phyloP scores from a whole-genome alignment of 2,797 vertebrate species.

The Hephaestus fuliginosus region DNA sequence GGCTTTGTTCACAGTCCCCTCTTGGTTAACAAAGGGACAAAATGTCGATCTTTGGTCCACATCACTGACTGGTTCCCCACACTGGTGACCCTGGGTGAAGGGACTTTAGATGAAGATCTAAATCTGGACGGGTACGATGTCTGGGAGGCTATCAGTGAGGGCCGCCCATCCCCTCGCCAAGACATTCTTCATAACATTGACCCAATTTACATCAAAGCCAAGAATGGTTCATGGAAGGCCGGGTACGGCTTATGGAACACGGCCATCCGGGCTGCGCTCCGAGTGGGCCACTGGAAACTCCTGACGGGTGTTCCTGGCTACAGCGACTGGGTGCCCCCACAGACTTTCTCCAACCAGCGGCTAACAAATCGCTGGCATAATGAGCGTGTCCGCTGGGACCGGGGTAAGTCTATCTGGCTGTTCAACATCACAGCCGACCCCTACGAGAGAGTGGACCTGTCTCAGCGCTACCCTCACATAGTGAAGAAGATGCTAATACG shows the following conservation, averaged over 20 bases:
- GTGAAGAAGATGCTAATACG: constrained; percentile 93
- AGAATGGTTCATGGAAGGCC: constrained; percentile 94
- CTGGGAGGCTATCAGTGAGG: constrained; percentile 98
- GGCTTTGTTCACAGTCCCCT: constrained; percentile 97
- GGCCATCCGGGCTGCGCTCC: constrained; percentile 92
- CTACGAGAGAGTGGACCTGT: constrained; percentile 94
- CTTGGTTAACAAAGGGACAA: constrained; percentile 90
- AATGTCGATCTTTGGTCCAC: constrained; percentile 93
- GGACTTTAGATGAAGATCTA: constrained; percentile 92
- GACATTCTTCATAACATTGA: constrained; percentile 99
- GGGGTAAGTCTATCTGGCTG: constrained; percentile 95
- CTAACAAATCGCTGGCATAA: constrained; percentile 93
- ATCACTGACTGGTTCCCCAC: constrained; percentile 99
- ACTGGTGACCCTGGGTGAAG: constrained; percentile 92
- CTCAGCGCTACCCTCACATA: constrained; percentile 88
- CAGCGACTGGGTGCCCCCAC: constrained; percentile 97
- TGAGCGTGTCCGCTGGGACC: constrained; percentile 89
- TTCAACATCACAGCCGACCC: constrained; percentile 98
- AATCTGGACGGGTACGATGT: constrained; percentile 95
- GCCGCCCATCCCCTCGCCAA: constrained; percentile 91
- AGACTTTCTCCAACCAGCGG: constrained; percentile 92
- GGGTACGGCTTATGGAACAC: constrained; percentile 98
- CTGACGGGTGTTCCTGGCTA: constrained; percentile 95
- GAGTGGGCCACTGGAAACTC: constrained; percentile 96
- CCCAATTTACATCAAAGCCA: constrained; percentile 94